These are phyloP conservation scores for Heliornis fulica DNA, from an alignment of 2,113 vertebrate genomes.

Conservation along the genomic window DNA sequence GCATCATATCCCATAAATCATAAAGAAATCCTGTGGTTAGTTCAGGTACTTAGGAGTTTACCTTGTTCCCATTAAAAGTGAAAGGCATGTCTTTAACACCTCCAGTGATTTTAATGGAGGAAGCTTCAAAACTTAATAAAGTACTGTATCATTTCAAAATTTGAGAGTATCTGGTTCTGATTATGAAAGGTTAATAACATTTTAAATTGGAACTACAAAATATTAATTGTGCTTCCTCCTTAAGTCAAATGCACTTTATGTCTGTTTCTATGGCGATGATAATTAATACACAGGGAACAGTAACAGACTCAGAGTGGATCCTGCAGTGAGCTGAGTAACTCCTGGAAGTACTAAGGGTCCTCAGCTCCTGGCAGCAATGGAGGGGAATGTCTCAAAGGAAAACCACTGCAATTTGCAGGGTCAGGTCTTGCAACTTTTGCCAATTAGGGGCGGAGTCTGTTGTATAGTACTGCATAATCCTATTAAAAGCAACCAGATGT, in stretches of 20 bases:
- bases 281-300: neutral
- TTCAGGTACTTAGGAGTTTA: neutral
- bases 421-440: neutral
- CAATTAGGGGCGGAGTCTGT: neutral
- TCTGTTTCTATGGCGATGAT: conserved; percentile 25
- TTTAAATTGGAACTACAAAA: conserved; percentile 21
- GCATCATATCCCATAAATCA: neutral
- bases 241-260: neutral
- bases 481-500: neutral
- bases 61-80: neutral
- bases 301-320: neutral
- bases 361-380: neutral
- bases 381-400: neutral
- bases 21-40: neutral
- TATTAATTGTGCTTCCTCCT: conserved; percentile 23
- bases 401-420: neutral
- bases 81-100: neutral
- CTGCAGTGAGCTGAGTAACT: neutral
- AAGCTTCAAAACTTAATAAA: neutral
- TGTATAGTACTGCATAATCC: neutral
- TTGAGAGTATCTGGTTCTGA: neutral
- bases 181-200: conserved; percentile 36
- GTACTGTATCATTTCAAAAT: neutral
- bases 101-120: neutral
- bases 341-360: neutral